Conservation (phyloP, 2,888 invertebrate genomes). For the Spatulosminthurus flaviceps region DNA sequence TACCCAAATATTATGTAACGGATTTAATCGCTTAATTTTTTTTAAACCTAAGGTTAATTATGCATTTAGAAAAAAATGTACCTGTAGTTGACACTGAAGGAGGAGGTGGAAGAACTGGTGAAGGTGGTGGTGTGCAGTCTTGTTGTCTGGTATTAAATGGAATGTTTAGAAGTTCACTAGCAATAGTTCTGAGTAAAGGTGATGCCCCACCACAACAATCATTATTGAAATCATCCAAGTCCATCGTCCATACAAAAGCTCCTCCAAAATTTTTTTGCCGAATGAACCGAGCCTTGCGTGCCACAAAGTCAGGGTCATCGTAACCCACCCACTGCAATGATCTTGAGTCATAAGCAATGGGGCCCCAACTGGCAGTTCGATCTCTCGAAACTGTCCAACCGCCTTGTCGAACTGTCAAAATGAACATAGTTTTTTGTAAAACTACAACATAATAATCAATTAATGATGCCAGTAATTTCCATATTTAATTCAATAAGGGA, state of each 20-base stretch:
- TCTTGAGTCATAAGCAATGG: constrained; percentile 76
- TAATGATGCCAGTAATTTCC: no score
- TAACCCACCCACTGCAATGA: constrained; percentile 90
- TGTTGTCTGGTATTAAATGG: constrained; percentile 63
- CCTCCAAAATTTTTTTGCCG: constrained; percentile 79
- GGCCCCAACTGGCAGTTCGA: constrained; percentile 73
- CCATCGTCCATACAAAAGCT: constrained; percentile 86
- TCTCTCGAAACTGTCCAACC: constrained; percentile 75
- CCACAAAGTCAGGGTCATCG: constrained; percentile 72
- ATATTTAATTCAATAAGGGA: not conserved
- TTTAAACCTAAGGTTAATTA: no score
- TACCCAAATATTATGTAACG: no score
- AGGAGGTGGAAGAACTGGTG: constrained; percentile 74
- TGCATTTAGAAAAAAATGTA: no score
- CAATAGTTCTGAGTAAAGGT: constrained; percentile 80
- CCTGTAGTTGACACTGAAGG: no score
- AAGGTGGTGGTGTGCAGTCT: constrained; percentile 77
- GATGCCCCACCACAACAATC: constrained; percentile 82
- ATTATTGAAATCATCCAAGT: constrained; percentile 87
- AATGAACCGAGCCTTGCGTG: constrained; percentile 76
- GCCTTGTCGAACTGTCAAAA: constrained; percentile 52
- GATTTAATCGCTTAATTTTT: no score
- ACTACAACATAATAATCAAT: no score
- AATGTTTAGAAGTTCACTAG: constrained; percentile 73
- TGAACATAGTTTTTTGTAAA: no score